Evolutionary conservation across 2,797 vertebrate genomes (phyloP).

Genomic region (Pangasius mekongensis): DNA sequence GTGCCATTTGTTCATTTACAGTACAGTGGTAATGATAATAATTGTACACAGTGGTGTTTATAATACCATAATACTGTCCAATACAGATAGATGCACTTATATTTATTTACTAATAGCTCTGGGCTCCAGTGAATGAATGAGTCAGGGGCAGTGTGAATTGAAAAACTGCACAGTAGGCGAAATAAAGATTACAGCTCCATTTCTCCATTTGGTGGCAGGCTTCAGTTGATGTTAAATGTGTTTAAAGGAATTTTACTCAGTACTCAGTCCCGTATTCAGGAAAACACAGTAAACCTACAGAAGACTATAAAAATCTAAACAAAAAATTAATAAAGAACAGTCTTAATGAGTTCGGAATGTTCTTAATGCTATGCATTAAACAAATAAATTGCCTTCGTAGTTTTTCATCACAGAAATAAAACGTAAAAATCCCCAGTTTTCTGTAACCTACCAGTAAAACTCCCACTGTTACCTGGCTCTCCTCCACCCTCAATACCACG

Average conservation of each 20-base stretch:
- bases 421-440: neutral
- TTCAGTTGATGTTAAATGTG: neutral
- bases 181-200: neutral
- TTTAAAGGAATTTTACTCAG: neutral
- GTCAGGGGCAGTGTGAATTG: neutral
- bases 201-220: conserved; percentile 11
- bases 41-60: neutral
- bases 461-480: neutral
- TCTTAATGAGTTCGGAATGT: neutral
- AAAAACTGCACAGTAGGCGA: neutral
- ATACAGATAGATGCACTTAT: neutral
- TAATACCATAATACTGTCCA: neutral
- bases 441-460: neutral
- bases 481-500: too few relatives aligned
- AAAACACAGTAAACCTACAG: neutral
- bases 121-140: neutral
- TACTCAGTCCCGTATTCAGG: neutral
- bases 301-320: neutral
- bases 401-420: neutral
- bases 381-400: neutral
- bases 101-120: conserved; percentile 1
- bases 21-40: neutral
- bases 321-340: neutral
- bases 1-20: neutral
- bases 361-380: neutral